Evolutionary conservation across 23 tunicate species (phyloP), one percentile per base, ranked within the genome.

Genomic region (Phallusia fumigata): DNA sequence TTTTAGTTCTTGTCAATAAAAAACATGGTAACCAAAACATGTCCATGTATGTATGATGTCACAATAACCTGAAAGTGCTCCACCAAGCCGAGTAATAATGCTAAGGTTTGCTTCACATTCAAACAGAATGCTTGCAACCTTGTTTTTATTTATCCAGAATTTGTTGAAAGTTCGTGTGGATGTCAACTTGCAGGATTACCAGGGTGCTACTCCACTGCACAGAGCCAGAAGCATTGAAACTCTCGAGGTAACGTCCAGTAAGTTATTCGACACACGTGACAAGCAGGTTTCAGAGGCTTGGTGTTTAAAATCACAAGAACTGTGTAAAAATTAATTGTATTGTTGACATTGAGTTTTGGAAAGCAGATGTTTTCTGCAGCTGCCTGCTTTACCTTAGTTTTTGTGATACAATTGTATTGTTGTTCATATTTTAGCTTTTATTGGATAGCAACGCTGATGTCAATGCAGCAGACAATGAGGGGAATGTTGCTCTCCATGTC

Each of bases 181-280:
- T 75, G 83, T 89, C 6, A 94, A 94, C 77, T 64, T 94, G 31
- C 74, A 75, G 64, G 98, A 94, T 65, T 94, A 86, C 65, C 98
- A 94, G 65, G 94, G 93, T 12, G 93, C 98, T 0, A 82, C 90
- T 28, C 94, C 98, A 21, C 82, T 94, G 24, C 98, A 94, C 65
- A 47, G 98, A 53, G 93, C 90, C 0, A 86, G 79, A 79, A 75
- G 49, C 28, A 32, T 89, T 30, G 91, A 84, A 30, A 80, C 82
- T 34, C 32, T 92, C 47, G 73, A 91, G 87, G 96, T 86, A 26
- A 40, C 10, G 47, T n/a, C n/a, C n/a, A n/a, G n/a, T 40, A 0
- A 72, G 11, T 40, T 40, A n/a, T n/a, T n/a, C n/a, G n/a, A n/a
- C n/a, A n/a, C n/a, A n/a, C n/a, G n/a, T n/a, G n/a, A n/a, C n/a